phyloP scores from a whole-genome alignment of 2,113 vertebrate genomes.

The Platichthys flesus region DNA sequence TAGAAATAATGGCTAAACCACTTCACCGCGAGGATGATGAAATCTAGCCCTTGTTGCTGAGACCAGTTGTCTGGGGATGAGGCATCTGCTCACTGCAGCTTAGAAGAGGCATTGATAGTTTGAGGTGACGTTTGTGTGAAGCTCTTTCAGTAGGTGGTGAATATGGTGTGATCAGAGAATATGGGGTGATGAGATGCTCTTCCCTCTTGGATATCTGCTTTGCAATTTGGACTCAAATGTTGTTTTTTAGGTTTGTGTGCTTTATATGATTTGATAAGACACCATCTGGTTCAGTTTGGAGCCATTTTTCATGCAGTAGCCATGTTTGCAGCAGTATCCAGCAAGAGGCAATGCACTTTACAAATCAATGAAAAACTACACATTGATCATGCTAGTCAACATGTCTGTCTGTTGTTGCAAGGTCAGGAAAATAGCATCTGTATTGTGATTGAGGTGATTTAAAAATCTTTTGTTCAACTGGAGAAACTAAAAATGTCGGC shows the following conservation, averaged over 20 bases:
- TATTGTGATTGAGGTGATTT: background rate
- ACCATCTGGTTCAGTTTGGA: background rate
- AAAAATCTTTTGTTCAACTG: background rate
- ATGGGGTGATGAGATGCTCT: background rate
- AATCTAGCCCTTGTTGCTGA: constrained; percentile 20
- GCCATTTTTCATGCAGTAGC: constrained; percentile 1
- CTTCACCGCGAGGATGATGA: constrained; percentile 49
- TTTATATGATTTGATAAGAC: background rate
- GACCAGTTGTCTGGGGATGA: constrained; percentile 25
- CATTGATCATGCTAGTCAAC: background rate
- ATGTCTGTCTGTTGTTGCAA: background rate
- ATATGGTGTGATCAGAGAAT: background rate
- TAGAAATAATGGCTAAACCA: constrained; percentile 57
- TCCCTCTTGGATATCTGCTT: background rate
- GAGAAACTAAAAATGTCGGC: too few species aligned
- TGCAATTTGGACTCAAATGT: too few species aligned
- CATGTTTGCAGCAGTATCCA: background rate
- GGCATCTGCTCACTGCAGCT: constrained; percentile 30
- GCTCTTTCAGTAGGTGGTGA: constrained; percentile 1
- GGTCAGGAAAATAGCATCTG: background rate
- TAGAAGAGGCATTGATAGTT: constrained; percentile 5
- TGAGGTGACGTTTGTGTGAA: constrained; percentile 6
- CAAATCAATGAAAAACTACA: background rate
- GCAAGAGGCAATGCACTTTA: constrained; percentile 5
- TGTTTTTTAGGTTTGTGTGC: too few species aligned